Conservation (phyloP, 2,797 vertebrate species). For the Sebastiscus albofasciatus region DNA sequence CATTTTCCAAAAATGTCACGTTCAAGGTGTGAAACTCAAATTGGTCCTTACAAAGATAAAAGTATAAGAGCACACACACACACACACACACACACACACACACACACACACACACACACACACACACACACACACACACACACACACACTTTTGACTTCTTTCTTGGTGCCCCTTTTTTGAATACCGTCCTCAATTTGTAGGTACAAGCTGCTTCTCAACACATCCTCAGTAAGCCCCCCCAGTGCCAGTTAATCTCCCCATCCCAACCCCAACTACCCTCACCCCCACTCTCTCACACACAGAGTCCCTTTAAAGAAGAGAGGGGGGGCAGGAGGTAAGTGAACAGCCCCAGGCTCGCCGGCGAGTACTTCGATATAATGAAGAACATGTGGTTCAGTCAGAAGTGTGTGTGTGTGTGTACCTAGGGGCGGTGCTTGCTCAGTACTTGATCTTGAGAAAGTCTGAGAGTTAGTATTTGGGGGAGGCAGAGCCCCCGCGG, state of each 20-base stretch:
- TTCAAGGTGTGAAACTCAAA: not conserved
- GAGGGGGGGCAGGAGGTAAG: constrained; percentile 35
- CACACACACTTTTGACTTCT: not conserved
- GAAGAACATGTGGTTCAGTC: constrained; percentile 69
- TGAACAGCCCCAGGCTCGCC: constrained; percentile 57
- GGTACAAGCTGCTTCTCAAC: constrained; percentile 1
- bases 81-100: not conserved
- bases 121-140: constrained; percentile 1
- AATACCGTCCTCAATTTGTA: constrained; percentile 24
- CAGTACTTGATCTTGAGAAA: constrained; percentile 51
- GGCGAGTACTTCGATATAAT: constrained; percentile 61
- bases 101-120: not conserved
- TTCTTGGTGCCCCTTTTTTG: not conserved
- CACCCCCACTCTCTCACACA: not conserved
- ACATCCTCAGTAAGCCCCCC: constrained; percentile 18
- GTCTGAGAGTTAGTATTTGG: constrained; percentile 45
- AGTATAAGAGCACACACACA: not conserved
- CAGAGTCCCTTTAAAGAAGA: constrained; percentile 46
- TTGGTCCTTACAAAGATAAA: not conserved
- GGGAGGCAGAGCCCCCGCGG: constrained; percentile 24
- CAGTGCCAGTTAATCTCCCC: constrained; percentile 28
- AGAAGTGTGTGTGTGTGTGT: constrained; percentile 28
- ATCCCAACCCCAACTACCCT: not conserved
- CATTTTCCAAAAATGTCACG: not conserved
- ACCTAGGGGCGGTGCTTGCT: constrained; percentile 37